Base-by-base conservation (phyloP, 2,888 invertebrate genomes). In the Fragum whitleyi region DNA sequence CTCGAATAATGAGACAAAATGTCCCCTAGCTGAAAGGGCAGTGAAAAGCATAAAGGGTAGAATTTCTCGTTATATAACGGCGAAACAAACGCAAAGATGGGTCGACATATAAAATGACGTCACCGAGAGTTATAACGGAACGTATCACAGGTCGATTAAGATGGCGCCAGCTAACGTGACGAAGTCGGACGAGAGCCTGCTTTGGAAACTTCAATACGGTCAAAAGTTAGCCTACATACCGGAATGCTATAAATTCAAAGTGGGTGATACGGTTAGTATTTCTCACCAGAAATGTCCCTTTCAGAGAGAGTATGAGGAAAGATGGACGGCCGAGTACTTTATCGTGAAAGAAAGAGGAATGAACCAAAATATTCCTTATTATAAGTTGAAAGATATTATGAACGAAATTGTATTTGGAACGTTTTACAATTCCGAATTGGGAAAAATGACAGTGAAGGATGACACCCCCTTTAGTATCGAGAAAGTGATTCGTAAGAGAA, bases 201-300 rank as follows among this genome's bases (percentile, higher is more conserved):
- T 81, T 14, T 81, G 77, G 81, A 68, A 62, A 51, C 26, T 51
- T 1, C 14, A 36, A 26, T 42, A 39, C 16, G n/a, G 23, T 7
- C 21, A 23, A 28, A 59, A 14, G 26, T 5, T 2, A 26, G 16
- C 59, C 14, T 7, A 59, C 14, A 5, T 28, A 28, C 26, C 26
- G 1, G 11, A 5, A 3, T 3, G 42, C 0, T 74, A 26, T 36
- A 26, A 61, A 16, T 77, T 77, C n/a, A 70, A 70, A 67, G 21
- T 77, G n/a, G 74, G 77, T 5, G 77, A 81, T 55, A 67, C 42
- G 21, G 81, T 77, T 19, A 28, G 77, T 21, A 65, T 81, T 19
- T 77, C 74, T 2, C 77, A 81, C 16, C 23, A 74, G 3, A 42
- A 59, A 11, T 55, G 61, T 21, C 53, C 67, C 14, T 81, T 81